phyloP scores from a whole-genome alignment of 2,888 invertebrate genomes.

The Imbricaverruca yamaguchii region DNA sequence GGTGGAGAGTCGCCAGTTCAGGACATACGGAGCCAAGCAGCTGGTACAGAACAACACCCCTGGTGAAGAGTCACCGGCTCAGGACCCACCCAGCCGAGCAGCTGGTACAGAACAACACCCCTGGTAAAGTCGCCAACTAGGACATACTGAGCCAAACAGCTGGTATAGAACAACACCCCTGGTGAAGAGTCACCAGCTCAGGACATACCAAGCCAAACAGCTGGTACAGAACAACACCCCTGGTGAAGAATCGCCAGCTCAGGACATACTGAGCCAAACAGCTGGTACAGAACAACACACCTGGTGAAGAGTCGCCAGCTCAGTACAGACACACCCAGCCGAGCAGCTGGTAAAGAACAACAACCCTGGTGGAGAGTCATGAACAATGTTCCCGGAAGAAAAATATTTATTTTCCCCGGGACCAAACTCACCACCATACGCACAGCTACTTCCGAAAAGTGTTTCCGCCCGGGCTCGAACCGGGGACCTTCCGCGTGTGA shows the following conservation, averaged over 20 bases:
- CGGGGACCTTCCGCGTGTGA: no score
- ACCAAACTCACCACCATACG: no score
- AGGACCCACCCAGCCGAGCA: slow-evolving; percentile 73
- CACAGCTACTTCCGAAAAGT: no score
- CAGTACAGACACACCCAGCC: slow-evolving; percentile 82
- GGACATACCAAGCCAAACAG: slow-evolving; percentile 73
- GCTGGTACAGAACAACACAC: slow-evolving; percentile 56
- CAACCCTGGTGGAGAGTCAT: slow-evolving; percentile 35
- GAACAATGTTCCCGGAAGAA: no score
- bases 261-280: slow-evolving; percentile 69
- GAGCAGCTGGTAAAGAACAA: slow-evolving; percentile 63
- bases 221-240: slow-evolving; percentile 56
- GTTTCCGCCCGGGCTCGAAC: no score
- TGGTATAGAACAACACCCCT: no score
- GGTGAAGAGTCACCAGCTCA: no score
- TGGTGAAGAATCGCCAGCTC: slow-evolving; percentile 28
- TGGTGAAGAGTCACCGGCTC: slow-evolving; percentile 27
- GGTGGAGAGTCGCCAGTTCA: neutral
- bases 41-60: slow-evolving; percentile 56
- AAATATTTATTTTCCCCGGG: no score
- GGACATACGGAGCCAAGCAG: slow-evolving; percentile 73
- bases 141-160: neutral
- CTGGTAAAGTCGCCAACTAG: slow-evolving; percentile 32
- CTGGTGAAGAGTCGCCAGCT: slow-evolving; percentile 31
- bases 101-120: slow-evolving; percentile 56